Evolutionary conservation across 2,113 vertebrate genomes (phyloP).

Genomic region (Brachypodius melanocephalos): DNA sequence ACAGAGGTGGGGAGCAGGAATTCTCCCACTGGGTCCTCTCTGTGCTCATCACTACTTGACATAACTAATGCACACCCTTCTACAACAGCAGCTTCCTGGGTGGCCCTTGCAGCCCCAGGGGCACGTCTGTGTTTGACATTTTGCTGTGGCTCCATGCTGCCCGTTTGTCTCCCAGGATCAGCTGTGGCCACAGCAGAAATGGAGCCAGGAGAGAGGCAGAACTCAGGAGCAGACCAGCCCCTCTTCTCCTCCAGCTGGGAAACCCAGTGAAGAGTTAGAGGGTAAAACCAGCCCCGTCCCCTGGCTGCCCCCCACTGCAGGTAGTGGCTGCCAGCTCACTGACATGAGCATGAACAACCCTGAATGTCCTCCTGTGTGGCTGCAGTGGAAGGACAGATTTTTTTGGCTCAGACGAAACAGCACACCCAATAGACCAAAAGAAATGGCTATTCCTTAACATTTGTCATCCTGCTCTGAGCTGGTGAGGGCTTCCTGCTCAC

Average conservation of each 20-base stretch:
- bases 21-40: not conserved
- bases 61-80: not conserved
- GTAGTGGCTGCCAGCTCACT: not conserved
- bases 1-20: not conserved
- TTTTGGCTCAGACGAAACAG: not conserved
- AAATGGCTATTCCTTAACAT: not conserved
- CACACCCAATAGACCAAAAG: not conserved
- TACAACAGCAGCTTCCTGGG: fast-evolving
- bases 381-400: not conserved
- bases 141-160: not conserved
- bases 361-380: not conserved
- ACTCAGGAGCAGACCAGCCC: not conserved
- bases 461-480: not conserved
- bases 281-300: fast-evolving
- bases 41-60: fast-evolving
- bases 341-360: not conserved
- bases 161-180: not conserved
- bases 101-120: fast-evolving
- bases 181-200: not conserved
- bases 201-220: not conserved
- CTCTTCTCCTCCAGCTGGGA: not conserved
- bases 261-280: not conserved
- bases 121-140: not conserved
- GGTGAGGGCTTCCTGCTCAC: not conserved
- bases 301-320: fast-evolving